phyloP scores from a whole-genome alignment of 2,888 invertebrate genomes.

The Cantharis rustica region DNA sequence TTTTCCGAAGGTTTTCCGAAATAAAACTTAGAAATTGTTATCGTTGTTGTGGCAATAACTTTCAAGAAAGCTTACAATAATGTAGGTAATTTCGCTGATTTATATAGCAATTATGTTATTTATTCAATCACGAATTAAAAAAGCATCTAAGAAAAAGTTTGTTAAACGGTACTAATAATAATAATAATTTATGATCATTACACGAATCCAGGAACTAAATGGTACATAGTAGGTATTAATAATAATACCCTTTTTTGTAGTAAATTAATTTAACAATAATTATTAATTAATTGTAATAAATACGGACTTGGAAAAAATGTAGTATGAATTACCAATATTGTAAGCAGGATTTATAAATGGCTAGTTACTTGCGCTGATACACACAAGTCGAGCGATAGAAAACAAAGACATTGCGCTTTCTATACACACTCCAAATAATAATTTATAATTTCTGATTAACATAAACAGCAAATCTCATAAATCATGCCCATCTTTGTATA shows the following conservation, averaged over 20 bases:
- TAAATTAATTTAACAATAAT: neutral
- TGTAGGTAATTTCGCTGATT: neutral
- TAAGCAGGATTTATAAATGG: neutral
- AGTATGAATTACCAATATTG: neutral
- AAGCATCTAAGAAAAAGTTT: neutral
- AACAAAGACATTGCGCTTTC: constrained; percentile 20
- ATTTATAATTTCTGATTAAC: constrained; percentile 17
- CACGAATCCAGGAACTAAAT: neutral
- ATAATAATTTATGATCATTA: neutral
- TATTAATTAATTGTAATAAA: neutral
- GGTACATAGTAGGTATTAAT: neutral
- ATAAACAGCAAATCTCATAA: constrained; percentile 8
- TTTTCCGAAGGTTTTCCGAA: neutral
- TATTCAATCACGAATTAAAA: neutral
- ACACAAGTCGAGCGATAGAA: constrained; percentile 8
- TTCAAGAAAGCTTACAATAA: neutral
- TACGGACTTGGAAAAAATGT: neutral
- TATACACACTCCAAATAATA: constrained; percentile 11
- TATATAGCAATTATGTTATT: neutral
- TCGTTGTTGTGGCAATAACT: neutral
- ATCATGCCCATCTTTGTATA: neutral
- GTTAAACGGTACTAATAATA: neutral
- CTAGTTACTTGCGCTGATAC: neutral
- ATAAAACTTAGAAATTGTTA: neutral
- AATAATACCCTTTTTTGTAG: neutral